These are phyloP conservation scores for Calcarius ornatus DNA, from an alignment of 2,113 vertebrate species.

Conservation along the genomic window DNA sequence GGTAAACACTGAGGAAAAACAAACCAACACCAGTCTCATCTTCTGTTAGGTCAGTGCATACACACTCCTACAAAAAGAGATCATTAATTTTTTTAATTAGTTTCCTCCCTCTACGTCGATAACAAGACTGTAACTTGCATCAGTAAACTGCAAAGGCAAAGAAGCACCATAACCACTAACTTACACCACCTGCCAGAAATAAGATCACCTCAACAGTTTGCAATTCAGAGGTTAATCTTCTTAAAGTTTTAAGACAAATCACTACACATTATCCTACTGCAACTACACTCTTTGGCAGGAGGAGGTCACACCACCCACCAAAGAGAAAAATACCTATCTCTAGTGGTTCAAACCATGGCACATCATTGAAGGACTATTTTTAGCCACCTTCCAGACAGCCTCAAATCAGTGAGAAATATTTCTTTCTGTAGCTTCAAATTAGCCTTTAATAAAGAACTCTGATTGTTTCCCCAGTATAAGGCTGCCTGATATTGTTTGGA, in stretches of 20 bases:
- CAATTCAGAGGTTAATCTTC: not conserved
- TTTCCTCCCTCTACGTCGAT: not conserved
- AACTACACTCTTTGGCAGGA: not conserved
- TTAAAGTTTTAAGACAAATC: slow-evolving; percentile 11
- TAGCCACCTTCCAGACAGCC: not conserved
- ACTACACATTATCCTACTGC: not conserved
- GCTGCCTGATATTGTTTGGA: not conserved
- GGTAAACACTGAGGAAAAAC: not conserved
- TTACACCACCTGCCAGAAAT: not conserved
- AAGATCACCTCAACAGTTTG: not conserved
- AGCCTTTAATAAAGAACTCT: not conserved
- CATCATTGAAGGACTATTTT: not conserved
- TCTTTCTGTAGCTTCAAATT: not conserved
- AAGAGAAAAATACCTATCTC: not conserved
- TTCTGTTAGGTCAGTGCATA: not conserved
- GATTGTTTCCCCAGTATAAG: not conserved
- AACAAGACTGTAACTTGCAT: not conserved
- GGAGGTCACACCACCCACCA: not conserved
- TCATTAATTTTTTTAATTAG: not conserved
- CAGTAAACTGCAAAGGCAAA: not conserved
- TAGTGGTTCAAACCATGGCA: not conserved
- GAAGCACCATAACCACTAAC: not conserved
- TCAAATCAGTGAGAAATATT: not conserved
- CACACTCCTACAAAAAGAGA: not conserved
- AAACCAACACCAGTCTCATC: not conserved